Evolutionary conservation across 2,888 invertebrate genomes (phyloP).

Genomic region (Gymnosoma rotundatum): DNA sequence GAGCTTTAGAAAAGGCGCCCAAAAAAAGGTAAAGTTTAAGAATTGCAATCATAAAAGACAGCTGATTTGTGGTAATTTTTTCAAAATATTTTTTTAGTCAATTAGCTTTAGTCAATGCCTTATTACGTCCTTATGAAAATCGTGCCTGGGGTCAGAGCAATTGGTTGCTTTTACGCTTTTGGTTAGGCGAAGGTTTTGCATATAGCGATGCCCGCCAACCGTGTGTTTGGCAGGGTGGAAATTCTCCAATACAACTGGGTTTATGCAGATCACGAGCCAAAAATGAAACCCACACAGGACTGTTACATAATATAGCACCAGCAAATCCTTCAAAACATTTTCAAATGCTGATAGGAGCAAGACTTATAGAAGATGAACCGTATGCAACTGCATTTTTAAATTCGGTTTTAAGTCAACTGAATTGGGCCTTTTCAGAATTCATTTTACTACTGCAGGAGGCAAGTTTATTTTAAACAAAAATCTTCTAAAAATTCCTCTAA

Average conservation of each 20-base stretch:
- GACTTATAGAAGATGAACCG: slow-evolving; percentile 85
- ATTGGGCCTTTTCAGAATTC: slow-evolving; percentile 95
- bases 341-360: slow-evolving; percentile 84
- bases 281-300: slow-evolving; percentile 81
- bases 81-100: slow-evolving; percentile 82
- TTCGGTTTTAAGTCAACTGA: slow-evolving; percentile 90
- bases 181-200: slow-evolving; percentile 92
- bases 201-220: slow-evolving; percentile 86
- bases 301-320: slow-evolving; percentile 81
- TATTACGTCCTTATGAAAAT: slow-evolving; percentile 91
- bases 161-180: slow-evolving; percentile 91
- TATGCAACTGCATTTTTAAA: slow-evolving; percentile 88
- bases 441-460: slow-evolving; percentile 92
- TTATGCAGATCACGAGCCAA: slow-evolving; percentile 80
- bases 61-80: neutral
- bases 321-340: slow-evolving; percentile 81
- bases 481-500: neutral
- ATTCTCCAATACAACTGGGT: slow-evolving; percentile 77
- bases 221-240: slow-evolving; percentile 83
- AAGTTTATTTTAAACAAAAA: neutral
- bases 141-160: slow-evolving; percentile 93
- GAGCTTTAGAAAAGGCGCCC: slow-evolving; percentile 87
- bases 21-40: slow-evolving; percentile 80
- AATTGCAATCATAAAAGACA: neutral
- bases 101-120: slow-evolving; percentile 86